Evolutionary conservation across 2,888 invertebrate genomes (phyloP).

Genomic region (Heterodera filipjevi): DNA sequence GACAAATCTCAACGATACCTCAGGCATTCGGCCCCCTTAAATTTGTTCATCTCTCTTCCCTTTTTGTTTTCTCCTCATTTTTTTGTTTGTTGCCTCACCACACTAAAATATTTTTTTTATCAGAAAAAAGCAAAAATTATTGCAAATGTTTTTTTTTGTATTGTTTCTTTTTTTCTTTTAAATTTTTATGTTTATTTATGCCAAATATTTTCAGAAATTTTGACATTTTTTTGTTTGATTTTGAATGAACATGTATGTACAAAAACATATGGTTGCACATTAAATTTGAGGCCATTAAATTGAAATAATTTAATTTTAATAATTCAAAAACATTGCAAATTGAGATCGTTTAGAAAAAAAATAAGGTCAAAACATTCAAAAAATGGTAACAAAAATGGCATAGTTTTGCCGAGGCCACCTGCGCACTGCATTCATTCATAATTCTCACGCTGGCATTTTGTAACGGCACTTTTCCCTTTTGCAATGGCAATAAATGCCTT

Average conservation of each 20-base stretch:
- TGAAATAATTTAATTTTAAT: no score
- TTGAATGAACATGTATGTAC: not conserved
- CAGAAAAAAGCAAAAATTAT: not conserved
- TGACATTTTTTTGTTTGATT: not conserved
- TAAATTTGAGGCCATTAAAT: no score
- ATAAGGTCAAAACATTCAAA: not conserved
- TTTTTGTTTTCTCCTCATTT: not conserved
- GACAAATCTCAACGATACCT: conserved; percentile 1
- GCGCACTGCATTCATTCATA: not conserved
- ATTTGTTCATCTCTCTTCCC: not conserved
- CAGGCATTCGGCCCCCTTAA: conserved; percentile 5
- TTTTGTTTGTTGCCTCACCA: not conserved
- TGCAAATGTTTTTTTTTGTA: not conserved
- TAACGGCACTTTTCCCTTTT: not conserved
- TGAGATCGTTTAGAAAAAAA: not conserved
- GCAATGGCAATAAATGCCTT: not conserved
- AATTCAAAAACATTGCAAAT: no score
- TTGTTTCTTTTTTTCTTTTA: not conserved
- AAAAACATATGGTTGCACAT: no score
- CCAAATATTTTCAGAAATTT: not conserved
- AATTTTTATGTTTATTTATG: not conserved
- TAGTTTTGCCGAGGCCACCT: no score
- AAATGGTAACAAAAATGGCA: not conserved
- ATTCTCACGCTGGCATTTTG: not conserved
- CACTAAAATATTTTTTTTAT: not conserved